Conservation (phyloP, 2,113 vertebrate genomes). For the Oreochromis tanganicae region DNA sequence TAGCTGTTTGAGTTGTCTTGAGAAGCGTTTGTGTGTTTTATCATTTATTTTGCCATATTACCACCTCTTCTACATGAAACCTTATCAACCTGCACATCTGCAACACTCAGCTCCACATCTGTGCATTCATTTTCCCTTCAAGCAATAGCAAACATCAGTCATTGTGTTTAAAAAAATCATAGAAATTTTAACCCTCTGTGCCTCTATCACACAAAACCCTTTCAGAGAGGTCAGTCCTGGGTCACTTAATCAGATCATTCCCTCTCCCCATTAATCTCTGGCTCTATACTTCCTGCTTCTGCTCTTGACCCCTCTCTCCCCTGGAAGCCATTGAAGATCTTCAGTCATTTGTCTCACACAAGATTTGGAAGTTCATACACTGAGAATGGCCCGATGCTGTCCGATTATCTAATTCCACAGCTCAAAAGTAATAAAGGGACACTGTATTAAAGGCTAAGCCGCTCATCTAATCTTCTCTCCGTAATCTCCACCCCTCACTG, state of each 20-base stretch:
- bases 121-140: not conserved
- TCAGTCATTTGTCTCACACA: not conserved
- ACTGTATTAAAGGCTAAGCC: constrained; percentile 38
- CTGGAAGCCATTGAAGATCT: not conserved
- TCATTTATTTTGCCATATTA: not conserved
- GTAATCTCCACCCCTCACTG: constrained; percentile 47
- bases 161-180: not conserved
- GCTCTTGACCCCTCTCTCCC: not conserved
- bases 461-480: constrained; percentile 55
- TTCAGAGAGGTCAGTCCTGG: not conserved
- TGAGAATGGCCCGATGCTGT: not conserved
- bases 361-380: not conserved
- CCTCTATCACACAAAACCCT: not conserved
- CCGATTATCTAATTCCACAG: constrained; percentile 43
- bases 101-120: not conserved
- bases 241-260: not conserved
- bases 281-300: not conserved
- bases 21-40: not conserved
- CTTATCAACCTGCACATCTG: not conserved
- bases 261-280: not conserved
- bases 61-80: not conserved
- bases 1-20: not conserved
- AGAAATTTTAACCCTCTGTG: rapidly evolving
- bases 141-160: not conserved
- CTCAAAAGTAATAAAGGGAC: constrained; percentile 58